These are phyloP conservation scores for Phortica okadai DNA, from an alignment of 2,888 invertebrate species.

Conservation along the genomic window DNA sequence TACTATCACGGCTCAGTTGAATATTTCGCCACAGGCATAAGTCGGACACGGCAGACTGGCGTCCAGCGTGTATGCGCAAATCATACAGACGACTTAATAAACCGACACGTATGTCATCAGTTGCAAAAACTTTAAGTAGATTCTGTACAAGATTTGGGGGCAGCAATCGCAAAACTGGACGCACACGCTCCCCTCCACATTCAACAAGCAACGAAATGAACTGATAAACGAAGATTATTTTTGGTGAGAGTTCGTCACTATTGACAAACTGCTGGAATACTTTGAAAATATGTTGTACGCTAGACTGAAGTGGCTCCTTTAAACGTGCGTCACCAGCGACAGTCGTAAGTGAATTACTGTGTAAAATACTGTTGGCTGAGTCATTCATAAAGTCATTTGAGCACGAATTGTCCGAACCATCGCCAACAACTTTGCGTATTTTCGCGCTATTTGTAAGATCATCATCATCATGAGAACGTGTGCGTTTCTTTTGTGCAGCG, in stretches of 20 bases:
- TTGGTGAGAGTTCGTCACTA: conserved; percentile 86
- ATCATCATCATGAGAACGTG: conserved; percentile 80
- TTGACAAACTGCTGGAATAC: conserved; percentile 82
- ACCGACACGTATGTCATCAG: conserved; percentile 75
- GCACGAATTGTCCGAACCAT: conserved; percentile 80
- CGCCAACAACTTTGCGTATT: conserved; percentile 80
- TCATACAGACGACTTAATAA: conserved; percentile 81
- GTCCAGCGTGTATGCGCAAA: conserved; percentile 84
- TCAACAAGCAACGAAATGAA: conserved; percentile 86
- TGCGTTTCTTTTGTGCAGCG: conserved; percentile 78
- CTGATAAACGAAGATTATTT: conserved; percentile 89
- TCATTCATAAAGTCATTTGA: conserved; percentile 73
- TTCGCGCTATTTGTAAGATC: conserved; percentile 78
- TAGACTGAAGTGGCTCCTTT: conserved; percentile 81
- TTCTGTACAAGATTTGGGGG: conserved; percentile 87
- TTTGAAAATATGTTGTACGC: conserved; percentile 83
- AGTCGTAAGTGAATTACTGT: neutral
- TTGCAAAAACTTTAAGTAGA: conserved; percentile 82
- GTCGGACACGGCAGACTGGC: conserved; percentile 91
- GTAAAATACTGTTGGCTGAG: conserved; percentile 38
- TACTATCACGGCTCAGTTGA: conserved; percentile 78
- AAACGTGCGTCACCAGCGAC: conserved; percentile 68
- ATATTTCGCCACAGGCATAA: conserved; percentile 91
- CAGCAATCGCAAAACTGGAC: conserved; percentile 85
- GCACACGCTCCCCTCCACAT: conserved; percentile 85